A percentile compares a stretch with the other conserved stretches of the same genome.
Evolutionary conservation across 30 jellyfish, hydroid and myxozoan genomes (phyloP).

Genomic region (Aurelia aurita complex sp. Pacific): DNA sequence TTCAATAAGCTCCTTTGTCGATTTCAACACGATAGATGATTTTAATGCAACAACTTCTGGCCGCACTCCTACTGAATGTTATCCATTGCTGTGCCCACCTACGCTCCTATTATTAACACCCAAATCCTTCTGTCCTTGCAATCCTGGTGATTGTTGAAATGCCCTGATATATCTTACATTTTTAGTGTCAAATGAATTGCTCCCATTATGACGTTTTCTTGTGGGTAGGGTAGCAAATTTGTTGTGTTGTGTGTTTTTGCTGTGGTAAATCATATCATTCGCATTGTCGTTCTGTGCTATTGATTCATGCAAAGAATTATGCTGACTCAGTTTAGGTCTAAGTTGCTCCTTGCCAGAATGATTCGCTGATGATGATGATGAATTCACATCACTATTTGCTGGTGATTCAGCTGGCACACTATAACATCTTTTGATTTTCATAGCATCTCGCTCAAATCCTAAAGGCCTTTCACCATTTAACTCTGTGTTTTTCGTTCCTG

Average conservation of each 20-base stretch:
- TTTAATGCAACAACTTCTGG: constrained; percentile 20
- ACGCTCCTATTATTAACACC: neutral
- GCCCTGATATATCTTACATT: neutral
- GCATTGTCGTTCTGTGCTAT: no score
- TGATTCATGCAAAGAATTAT: neutral
- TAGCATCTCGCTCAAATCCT: neutral
- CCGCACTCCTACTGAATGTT: neutral
- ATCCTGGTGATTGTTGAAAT: neutral
- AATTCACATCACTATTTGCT: neutral
- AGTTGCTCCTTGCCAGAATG: no score
- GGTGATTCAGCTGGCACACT: neutral
- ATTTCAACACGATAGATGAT: constrained; percentile 20
- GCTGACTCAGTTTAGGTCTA: neutral
- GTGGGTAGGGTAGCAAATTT: no score
- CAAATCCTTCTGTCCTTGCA: neutral
- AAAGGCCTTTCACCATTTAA: no score
- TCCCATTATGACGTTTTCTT: neutral
- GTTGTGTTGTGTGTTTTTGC: no score
- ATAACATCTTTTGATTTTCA: neutral
- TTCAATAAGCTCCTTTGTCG: constrained; percentile 38
- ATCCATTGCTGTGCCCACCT: neutral
- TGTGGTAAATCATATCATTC: no score
- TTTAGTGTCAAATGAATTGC: neutral
- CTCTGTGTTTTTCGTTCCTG: no score
- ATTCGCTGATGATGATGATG: neutral